Conservation (phyloP, 2,888 invertebrate species). For the Stomorhina lunata region DNA sequence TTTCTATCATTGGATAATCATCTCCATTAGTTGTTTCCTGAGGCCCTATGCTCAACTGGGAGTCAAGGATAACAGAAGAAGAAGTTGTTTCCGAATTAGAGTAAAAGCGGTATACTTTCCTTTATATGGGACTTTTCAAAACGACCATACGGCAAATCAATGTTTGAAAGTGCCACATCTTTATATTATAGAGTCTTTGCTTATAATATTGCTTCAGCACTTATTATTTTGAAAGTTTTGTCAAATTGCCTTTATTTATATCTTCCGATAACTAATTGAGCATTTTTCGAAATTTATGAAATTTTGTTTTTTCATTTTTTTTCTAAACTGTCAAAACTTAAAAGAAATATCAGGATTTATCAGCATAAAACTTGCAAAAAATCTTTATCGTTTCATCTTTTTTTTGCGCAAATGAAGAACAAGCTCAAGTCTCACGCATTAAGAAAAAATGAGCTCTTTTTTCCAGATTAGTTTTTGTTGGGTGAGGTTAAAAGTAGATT, state of each 20-base stretch:
- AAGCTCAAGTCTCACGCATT: background rate
- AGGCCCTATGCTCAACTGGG: too few species aligned
- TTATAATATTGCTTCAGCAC: constrained; percentile 4
- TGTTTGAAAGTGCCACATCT: too few species aligned
- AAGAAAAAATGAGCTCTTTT: background rate
- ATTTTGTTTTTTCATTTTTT: background rate
- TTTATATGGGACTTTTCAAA: too few species aligned
- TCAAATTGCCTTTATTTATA: constrained; percentile 41
- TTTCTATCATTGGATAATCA: too few species aligned
- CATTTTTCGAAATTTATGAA: background rate
- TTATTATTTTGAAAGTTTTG: constrained; percentile 2
- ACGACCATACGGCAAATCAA: too few species aligned
- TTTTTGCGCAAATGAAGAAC: background rate
- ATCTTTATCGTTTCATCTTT: constrained; percentile 39
- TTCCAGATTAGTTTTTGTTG: background rate
- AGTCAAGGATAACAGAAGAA: too few species aligned
- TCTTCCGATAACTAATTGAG: constrained; percentile 12
- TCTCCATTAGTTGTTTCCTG: too few species aligned
- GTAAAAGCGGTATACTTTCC: too few species aligned
- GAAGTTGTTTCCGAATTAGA: too few species aligned
- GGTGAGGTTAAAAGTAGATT: background rate
- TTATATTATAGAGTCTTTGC: too few species aligned
- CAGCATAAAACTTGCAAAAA: constrained; percentile 17
- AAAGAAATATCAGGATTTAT: constrained; percentile 38
- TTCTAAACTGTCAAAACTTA: constrained; percentile 7